Evolutionary conservation across 2,113 vertebrate genomes (phyloP), one percentile per base, ranked within the genome.

Genomic region (Phycodurus eques): DNA sequence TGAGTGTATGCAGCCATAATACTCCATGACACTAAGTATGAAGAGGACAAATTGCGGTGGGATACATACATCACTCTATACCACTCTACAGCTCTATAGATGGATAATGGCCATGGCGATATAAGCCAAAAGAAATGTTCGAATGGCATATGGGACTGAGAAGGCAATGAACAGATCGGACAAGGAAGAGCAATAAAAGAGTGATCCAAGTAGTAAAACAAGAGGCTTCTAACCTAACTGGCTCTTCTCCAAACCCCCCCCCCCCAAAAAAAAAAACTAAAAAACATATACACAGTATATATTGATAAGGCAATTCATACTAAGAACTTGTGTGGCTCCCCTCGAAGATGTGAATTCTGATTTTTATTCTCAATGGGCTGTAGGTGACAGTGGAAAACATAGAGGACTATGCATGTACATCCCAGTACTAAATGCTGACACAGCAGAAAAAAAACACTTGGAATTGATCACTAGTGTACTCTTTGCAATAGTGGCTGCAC

Each of bases 291-390:
- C n/a, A 56, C 20, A n/a, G 53, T 74, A 87, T 85, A 74, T 81
- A 88, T 85, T 75, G 85, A 88, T 85, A 85, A 87, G 85, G 83
- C 85, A 85, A 88, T 89, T 87, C 85, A 84, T 76, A 82, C 79
- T 81, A 77, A 86, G 81, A 80, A 83, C 76, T 79, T 79, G 70
- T 19, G 71, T 54, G 47, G 82, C 68, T 39, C 74, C 77, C 49
- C 46, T 82, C 74, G 71, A 74, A 85, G 84, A 83, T 85, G 85
- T 78, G 85, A 86, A 79, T 70, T 68, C 63, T 69, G 64, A 81
- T 43, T 54, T 67, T 73, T 61, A 66, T 74, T 74, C 71, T 80
- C 71, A 68, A 57, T 57, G 67, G 74, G 31, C 27, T 60, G 13
- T 15, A 8, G 22, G 59, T 31, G 35, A 61, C 31, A 14, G 67